Evolutionary conservation across 2,797 vertebrate genomes (phyloP).

Genomic region (Chelonia mydas): DNA sequence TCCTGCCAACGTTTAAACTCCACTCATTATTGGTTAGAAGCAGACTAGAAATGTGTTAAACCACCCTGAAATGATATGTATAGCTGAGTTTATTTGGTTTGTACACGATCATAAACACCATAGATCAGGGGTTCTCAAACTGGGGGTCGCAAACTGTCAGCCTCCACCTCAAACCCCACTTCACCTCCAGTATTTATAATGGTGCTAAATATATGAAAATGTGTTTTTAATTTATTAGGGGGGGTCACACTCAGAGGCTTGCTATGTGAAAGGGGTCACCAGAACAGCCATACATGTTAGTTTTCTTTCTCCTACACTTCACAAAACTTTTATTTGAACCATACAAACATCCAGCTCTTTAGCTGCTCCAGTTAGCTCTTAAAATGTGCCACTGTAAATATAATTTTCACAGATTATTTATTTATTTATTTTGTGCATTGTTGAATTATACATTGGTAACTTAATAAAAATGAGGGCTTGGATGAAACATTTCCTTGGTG

Average conservation of each 20-base stretch:
- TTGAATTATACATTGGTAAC: not conserved
- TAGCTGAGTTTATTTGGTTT: not conserved
- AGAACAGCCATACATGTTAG: accelerated
- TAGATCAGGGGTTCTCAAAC: too few species aligned
- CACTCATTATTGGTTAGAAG: not conserved
- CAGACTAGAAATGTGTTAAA: not conserved
- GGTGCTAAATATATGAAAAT: too few species aligned
- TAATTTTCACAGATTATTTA: not conserved
- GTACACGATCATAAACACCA: not conserved
- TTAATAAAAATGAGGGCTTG: not conserved
- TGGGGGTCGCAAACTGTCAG: too few species aligned
- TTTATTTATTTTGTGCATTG: not conserved
- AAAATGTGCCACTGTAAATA: not conserved
- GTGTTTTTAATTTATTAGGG: too few species aligned
- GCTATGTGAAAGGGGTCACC: too few species aligned
- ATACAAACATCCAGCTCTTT: not conserved
- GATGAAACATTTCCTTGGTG: not conserved
- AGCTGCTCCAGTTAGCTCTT: not conserved
- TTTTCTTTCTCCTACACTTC: not conserved
- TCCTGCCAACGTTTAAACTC: not conserved
- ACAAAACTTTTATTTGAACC: not conserved
- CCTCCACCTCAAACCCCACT: too few species aligned
- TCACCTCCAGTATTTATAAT: too few species aligned
- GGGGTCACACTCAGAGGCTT: too few species aligned
- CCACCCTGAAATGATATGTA: not conserved